Conservation (phyloP, 2,113 vertebrate genomes). For the Galemys pyrenaicus region DNA sequence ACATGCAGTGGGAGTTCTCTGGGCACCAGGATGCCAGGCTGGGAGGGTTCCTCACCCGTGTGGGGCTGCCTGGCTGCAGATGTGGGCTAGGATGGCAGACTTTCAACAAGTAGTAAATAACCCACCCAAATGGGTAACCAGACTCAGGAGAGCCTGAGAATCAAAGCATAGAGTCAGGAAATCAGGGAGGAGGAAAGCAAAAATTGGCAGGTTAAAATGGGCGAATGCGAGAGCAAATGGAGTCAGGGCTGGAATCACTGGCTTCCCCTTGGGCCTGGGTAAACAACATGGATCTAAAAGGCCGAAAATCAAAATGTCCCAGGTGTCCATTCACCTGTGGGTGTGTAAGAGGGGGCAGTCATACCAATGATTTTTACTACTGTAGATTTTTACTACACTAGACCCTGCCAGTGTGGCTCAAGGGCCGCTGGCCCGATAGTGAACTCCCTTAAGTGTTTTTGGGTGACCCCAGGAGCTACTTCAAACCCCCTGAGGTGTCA, state of each 20-base stretch:
- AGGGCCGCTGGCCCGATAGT: too few relatives aligned
- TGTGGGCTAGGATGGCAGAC: background rate
- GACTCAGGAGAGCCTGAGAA: background rate
- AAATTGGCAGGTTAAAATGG: background rate
- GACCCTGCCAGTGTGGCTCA: background rate
- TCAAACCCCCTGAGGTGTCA: background rate
- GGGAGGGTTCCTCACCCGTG: background rate
- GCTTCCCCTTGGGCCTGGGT: background rate
- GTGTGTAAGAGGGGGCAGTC: background rate
- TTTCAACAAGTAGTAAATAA: background rate
- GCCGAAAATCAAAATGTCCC: background rate
- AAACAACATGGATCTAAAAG: background rate
- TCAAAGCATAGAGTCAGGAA: background rate
- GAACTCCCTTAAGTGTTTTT: background rate
- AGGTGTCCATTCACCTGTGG: background rate
- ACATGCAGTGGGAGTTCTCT: background rate
- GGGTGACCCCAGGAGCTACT: background rate
- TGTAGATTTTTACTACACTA: background rate
- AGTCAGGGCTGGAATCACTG: background rate
- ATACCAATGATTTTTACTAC: background rate
- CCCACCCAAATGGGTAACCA: background rate
- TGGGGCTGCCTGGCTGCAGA: background rate
- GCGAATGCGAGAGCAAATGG: fast-evolving
- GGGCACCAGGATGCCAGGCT: too few relatives aligned
- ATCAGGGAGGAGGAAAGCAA: background rate